Base-by-base conservation (phyloP, 2,797 vertebrate genomes). In the Hyperoplus immaculatus region DNA sequence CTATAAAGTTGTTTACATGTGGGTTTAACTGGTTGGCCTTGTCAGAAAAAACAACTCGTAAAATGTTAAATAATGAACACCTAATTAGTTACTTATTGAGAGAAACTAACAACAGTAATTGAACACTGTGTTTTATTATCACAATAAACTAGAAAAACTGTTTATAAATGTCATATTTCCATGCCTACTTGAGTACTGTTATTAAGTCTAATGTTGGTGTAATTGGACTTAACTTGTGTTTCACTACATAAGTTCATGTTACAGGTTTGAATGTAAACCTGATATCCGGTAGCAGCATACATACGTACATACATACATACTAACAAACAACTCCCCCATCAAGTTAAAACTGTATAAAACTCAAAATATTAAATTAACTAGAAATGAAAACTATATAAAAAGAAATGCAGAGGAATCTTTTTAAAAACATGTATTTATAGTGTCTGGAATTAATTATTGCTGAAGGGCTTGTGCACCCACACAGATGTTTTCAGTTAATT, bases 31-130 rank as follows among this genome's bases (percentile, higher is more conserved):
- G 8, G 43, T 73, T 8, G 54, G 11, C 56, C 51, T 36, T 45
- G 18, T 55, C 14, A 43, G 51, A 67, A 16, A 46, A 56, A 68
- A 36, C 10, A 57, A 36, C 16, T 29, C 5, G 12, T 49, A 45
- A 21, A 15, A 51, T 8, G 21, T 45, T 45, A 51, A 38, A 51
- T 11, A 45, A 14, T 43, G 51, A 59, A 42, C 54, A 36, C 51
- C 39, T 6, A 18, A 45, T 51, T 18, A 18, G 54, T 21, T 15
- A 10, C 9, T 66, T 47, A 38, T 8, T 13, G 7, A 64, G 15
- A 64, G 16, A 63, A 66, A 43, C 36, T 13, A 50, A 51, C 3
- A 14, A 72, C 9, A 50, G 47, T 67, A 68, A 60, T 8, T 60
- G n/a, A 67, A 59, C 47, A 12, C 29, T 11, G 8, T 38, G 45